Evolutionary conservation across 2,113 vertebrate genomes (phyloP), one percentile per base, ranked within the genome.

Genomic region (Aptenodytes forsteri): DNA sequence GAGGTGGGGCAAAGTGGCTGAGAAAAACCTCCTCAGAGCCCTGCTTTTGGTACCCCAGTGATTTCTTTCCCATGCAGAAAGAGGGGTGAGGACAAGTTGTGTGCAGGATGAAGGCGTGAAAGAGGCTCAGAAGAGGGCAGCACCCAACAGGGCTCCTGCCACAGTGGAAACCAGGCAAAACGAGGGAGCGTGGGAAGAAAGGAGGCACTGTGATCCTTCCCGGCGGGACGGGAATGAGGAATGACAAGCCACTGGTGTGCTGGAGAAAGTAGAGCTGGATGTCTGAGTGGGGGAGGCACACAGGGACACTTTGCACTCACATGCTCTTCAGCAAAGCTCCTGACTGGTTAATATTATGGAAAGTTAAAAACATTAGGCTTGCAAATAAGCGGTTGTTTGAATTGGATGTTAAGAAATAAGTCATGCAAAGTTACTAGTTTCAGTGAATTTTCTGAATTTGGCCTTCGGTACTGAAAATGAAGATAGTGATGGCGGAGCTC

Each of bases 221-320:
- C 0, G 2, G 19, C 27, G 56, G n/a, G 46, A n/a, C 1, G 3
- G 36, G 47, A 61, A 19, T 36, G 56, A 66, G 36, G 12, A 61
- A 20, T 6, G 34, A 19, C 16, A 15, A 78, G 49, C 3, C 25
- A 13, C 26, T 23, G 13, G 21, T 26, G 26, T 67, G 32, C n/a
- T 59, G 38, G 72, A 59, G 67, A 12, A 61, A 30, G 49, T 2
- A 44, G 46, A 46, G 50, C 26, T 90, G 52, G 46, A 12, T 44
- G 40, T 22, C 18, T 18, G 55, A n/a, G 29, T 15, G 2, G 25
- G 8, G 46, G 25, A 46, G 36, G 25, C 34, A 25, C 12, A 21
- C 0, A 2, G n/a, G 50, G 30, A 77, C 30, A 23, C 46, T n/a
- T 56, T 20, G 44, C 34, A 7, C 38, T 58, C 34, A 10, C 0